These are phyloP conservation scores for Eurytoma adleriae DNA, from an alignment of 2,888 invertebrate species.

Conservation along the genomic window DNA sequence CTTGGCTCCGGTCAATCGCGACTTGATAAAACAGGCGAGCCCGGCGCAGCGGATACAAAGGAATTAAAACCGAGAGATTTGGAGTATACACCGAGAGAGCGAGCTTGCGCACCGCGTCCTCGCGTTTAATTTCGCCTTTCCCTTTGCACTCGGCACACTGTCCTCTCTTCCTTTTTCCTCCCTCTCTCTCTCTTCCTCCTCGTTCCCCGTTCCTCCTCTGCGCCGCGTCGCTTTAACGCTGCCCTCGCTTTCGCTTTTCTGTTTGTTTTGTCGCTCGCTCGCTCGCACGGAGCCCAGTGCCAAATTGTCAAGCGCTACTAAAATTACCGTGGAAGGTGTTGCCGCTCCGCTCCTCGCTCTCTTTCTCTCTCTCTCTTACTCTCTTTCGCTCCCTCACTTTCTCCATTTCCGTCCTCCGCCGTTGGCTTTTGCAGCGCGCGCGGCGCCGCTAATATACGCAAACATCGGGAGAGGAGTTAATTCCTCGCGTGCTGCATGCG, in stretches of 20 bases:
- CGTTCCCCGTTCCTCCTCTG: neutral
- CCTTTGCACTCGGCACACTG: conserved; percentile 47
- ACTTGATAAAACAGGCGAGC: neutral
- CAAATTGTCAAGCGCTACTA: conserved; percentile 72
- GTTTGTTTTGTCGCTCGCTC: conserved; percentile 44
- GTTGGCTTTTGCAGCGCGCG: neutral
- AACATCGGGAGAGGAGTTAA: conserved; percentile 46
- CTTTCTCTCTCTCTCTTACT: neutral
- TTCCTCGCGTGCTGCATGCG: conserved; percentile 25
- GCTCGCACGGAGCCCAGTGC: conserved; percentile 61
- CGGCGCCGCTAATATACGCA: conserved; percentile 44
- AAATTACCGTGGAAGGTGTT: conserved; percentile 71
- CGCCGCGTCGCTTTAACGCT: neutral
- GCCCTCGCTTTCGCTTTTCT: conserved; percentile 53
- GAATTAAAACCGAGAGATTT: conserved; percentile 17
- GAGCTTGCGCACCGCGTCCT: neutral
- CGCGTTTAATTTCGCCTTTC: conserved; percentile 52
- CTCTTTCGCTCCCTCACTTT: conserved; percentile 14
- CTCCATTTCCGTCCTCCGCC: conserved; percentile 28
- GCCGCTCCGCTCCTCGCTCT: conserved; percentile 17
- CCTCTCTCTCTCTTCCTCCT: neutral
- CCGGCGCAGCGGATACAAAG: neutral
- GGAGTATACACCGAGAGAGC: neutral
- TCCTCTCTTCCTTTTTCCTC: neutral
- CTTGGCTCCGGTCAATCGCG: neutral